Base-by-base conservation (phyloP, 2,797 vertebrate species). In the Oryzias sinensis region DNA sequence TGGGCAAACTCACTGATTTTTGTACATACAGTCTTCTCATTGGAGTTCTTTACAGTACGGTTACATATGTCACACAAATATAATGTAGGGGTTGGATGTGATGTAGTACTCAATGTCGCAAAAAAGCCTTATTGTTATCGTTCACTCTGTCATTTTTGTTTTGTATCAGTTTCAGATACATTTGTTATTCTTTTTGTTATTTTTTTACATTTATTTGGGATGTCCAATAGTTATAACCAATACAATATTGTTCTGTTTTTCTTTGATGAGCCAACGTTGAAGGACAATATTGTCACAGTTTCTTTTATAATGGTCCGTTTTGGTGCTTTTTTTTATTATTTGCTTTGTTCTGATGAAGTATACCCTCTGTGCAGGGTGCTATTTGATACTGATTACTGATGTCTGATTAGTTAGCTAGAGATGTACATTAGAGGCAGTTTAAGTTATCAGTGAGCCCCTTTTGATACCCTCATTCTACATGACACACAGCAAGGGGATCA, bases 71-170 rank as follows among this genome's bases (percentile, higher is more conserved):
- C 83, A 91, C 83, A 88, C 88, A 81, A 44, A 81, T 86, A 79
- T 86, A 87, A 68, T 43, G 77, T 82, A 47, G 89, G 79, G 85
- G 81, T 84, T 74, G 84, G 83, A 87, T 84, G 84, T 88, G 85
- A 86, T 84, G 87, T 89, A 81, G 79, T 87, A 84, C 73, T 88
- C 83, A 84, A 80, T 73, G 87, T 88, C 47, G 79, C 79, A 80
- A 84, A 82, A 89, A 86, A 90, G 91, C 92, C 92, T 93, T 92
- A 93, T 87, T 88, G 90, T 91, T 88, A 87, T 87, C 29, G 87
- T 89, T 89, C 80, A 84, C 81, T 84, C 85, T 81, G 81, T 88
- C 80, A 81, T 88, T 87, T 88, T 90, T 89, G 88, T 90, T 88
- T 90, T 54, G 67, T 77, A 83, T 87, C 66, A 64, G 87, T 87